phyloP scores from a whole-genome alignment of 2,797 vertebrate species.

The Gastrophryne carolinensis region DNA sequence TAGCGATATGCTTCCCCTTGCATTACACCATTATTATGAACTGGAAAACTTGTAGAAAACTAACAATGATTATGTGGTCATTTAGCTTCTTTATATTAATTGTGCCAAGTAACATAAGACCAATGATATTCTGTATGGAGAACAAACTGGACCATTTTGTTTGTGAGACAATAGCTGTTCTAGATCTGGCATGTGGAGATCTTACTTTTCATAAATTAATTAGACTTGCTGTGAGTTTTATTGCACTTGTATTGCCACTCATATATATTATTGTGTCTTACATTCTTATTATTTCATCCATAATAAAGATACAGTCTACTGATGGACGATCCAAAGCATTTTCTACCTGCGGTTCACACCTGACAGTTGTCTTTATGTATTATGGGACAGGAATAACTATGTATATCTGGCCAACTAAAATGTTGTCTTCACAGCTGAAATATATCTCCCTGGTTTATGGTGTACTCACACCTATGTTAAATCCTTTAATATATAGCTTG shows the following conservation, averaged over 20 bases:
- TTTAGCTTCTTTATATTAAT: background rate
- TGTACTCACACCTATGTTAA: no score
- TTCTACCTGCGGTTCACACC: no score
- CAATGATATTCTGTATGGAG: background rate
- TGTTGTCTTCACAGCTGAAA: no score
- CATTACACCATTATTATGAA: slow-evolving; percentile 19
- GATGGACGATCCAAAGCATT: background rate
- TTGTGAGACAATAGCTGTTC: background rate
- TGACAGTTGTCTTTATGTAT: no score
- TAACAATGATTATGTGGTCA: background rate
- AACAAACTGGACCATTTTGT: slow-evolving; percentile 7
- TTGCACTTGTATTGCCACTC: background rate
- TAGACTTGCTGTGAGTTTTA: background rate
- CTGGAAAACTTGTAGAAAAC: background rate
- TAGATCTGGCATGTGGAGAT: slow-evolving; percentile 4
- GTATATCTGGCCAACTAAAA: no score
- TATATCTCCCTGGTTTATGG: no score
- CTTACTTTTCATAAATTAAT: background rate
- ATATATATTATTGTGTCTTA: background rate
- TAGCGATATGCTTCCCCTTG: slow-evolving; percentile 1
- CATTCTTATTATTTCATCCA: background rate
- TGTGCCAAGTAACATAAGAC: background rate
- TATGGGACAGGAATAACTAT: no score
- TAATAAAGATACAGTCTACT: background rate
- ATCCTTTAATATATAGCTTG: no score